A percentile compares a stretch with the other conserved stretches of the same genome.
These are phyloP conservation scores for Drosophila colorata DNA, from an alignment of 2,888 invertebrate species.

Conservation along the genomic window DNA sequence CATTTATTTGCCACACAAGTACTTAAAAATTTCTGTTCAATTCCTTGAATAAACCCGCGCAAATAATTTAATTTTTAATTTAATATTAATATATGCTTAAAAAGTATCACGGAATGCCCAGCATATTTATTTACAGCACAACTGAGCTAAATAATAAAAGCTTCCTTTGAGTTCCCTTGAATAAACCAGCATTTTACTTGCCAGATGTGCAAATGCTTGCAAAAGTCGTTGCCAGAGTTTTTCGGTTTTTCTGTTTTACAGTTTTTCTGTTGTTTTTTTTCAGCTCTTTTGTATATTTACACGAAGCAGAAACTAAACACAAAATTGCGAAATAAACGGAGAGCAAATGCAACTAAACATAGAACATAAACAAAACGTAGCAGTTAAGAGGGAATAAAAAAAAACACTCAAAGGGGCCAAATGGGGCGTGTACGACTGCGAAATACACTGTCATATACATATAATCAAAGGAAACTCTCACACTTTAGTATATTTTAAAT, in stretches of 20 bases:
- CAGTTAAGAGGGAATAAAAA: slow-evolving; percentile 34
- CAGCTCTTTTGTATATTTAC: slow-evolving; percentile 62
- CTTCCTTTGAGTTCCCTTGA: slow-evolving; percentile 9
- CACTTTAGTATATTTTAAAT: no score
- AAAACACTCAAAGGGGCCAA: not conserved
- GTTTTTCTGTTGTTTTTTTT: slow-evolving; percentile 34
- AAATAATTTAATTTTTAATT: no score
- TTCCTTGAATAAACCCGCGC: no score
- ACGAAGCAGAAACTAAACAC: slow-evolving; percentile 63
- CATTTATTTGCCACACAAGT: no score
- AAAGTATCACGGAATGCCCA: no score
- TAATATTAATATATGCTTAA: no score
- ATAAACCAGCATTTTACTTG: slow-evolving; percentile 10
- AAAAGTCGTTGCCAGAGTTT: slow-evolving; percentile 39
- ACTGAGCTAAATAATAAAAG: slow-evolving; percentile 6
- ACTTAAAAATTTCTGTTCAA: no score
- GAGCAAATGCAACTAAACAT: slow-evolving; percentile 45
- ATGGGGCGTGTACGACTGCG: not conserved
- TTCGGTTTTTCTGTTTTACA: slow-evolving; percentile 27
- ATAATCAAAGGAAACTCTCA: not conserved
- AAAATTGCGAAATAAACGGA: slow-evolving; percentile 37
- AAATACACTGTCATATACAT: slow-evolving; percentile 9
- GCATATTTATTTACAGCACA: not conserved
- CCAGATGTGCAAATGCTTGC: slow-evolving; percentile 40
- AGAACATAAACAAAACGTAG: slow-evolving; percentile 66